Percentiles rank a stretch among this genome's conserved stretches.
Conservation (phyloP, 2,888 invertebrate genomes). For the Aphrophora alni region DNA sequence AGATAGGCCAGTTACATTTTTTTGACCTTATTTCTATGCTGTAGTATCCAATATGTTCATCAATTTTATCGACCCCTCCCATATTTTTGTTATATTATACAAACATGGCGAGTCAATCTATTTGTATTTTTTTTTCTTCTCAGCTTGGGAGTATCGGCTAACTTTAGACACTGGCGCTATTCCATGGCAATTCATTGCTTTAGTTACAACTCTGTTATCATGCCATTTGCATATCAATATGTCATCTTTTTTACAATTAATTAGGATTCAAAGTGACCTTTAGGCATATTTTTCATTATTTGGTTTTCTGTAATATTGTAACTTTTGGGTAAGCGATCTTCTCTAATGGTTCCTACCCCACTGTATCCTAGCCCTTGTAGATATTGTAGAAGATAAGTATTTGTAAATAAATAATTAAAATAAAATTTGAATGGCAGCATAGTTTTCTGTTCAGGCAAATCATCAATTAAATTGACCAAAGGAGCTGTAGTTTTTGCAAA, state of each 20-base stretch:
- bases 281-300: background rate
- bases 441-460: background rate
- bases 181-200: background rate
- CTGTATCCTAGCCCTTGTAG: background rate
- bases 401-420: background rate
- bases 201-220: background rate
- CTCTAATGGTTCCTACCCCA: background rate
- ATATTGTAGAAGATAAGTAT: background rate
- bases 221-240: background rate
- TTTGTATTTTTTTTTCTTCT: conserved; percentile 35
- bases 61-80: conserved; percentile 41
- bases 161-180: background rate
- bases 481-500: background rate
- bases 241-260: background rate
- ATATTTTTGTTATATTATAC: conserved; percentile 41
- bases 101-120: conserved; percentile 31
- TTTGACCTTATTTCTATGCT: no score
- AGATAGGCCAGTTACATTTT: no score
- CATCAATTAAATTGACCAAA: background rate
- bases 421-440: background rate
- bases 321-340: background rate
- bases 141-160: background rate
- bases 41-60: no score
- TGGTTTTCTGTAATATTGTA: background rate
- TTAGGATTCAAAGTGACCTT: background rate